A percentile compares a stretch with the other conserved stretches of the same genome.
These are phyloP conservation scores for Opisthograptis luteolata DNA, from an alignment of 2,888 invertebrate genomes.

Conservation along the genomic window DNA sequence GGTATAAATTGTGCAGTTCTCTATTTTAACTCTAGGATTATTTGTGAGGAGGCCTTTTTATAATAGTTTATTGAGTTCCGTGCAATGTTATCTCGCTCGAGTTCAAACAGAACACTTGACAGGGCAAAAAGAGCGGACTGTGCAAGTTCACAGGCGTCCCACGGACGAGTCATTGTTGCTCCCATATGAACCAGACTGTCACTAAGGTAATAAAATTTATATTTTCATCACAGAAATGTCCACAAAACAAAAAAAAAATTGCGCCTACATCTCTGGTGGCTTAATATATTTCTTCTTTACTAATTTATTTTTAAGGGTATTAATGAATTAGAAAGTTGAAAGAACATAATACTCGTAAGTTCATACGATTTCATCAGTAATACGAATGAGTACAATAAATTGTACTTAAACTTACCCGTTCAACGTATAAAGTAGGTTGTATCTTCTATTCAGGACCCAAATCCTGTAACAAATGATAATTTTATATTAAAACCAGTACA, in stretches of 20 bases:
- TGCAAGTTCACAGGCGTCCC: slow-evolving; percentile 67
- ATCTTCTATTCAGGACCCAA: slow-evolving; percentile 43
- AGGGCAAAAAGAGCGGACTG: slow-evolving; percentile 57
- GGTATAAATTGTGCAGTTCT: slow-evolving; percentile 43
- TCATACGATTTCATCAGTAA: no score
- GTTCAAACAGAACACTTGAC: slow-evolving; percentile 50
- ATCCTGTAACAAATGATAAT: slow-evolving; percentile 53
- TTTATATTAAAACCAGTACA: slow-evolving; percentile 13
- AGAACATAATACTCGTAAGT: no score
- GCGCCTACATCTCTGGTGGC: no score
- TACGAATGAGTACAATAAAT: neutral
- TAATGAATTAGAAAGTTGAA: no score
- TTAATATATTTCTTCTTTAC: neutral
- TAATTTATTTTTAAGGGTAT: no score
- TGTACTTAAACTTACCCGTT: slow-evolving; percentile 43
- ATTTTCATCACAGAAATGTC: slow-evolving; percentile 41
- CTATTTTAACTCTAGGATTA: slow-evolving; percentile 23
- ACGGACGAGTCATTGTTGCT: slow-evolving; percentile 57
- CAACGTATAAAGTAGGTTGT: slow-evolving; percentile 32
- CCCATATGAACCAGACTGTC: slow-evolving; percentile 43
- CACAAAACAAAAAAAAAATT: slow-evolving; percentile 1
- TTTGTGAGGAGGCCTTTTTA: slow-evolving; percentile 38
- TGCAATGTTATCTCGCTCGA: slow-evolving; percentile 44
- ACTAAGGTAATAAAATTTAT: slow-evolving; percentile 20
- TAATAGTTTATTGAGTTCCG: slow-evolving; percentile 33